Evolutionary conservation across 1,140 invertebrate species (phyloP).

Genomic region (Bombus confusus): DNA sequence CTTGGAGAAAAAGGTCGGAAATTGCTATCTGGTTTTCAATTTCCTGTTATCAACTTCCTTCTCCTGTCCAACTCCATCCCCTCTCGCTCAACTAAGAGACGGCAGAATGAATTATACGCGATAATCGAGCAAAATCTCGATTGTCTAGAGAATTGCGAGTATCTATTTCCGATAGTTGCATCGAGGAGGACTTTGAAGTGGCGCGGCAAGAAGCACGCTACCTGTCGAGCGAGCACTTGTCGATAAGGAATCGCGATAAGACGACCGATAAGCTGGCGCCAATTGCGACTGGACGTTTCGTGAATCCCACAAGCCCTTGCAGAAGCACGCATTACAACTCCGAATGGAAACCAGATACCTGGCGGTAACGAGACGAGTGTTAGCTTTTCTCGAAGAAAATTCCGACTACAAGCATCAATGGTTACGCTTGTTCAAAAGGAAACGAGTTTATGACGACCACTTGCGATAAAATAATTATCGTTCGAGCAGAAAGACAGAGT

Average conservation of each 20-base stretch:
- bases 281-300: constrained; percentile 58
- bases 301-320: constrained; percentile 6
- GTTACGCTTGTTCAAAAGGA: too few relatives aligned
- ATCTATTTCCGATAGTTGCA: constrained; percentile 48
- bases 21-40: constrained; percentile 53
- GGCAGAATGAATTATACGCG: constrained; percentile 18
- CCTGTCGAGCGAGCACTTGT: constrained; percentile 49
- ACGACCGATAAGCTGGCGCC: constrained; percentile 50
- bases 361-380: background rate
- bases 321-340: background rate
- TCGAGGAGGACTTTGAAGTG: constrained; percentile 51
- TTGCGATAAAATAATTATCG: too few relatives aligned
- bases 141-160: constrained; percentile 57
- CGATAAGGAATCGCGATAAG: constrained; percentile 63
- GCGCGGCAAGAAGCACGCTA: constrained; percentile 61
- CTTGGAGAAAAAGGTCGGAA: constrained; percentile 30
- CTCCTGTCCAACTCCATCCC: background rate
- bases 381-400: background rate
- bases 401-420: too few relatives aligned
- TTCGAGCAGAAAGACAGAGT: too few relatives aligned
- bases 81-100: background rate
- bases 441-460: too few relatives aligned
- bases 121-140: constrained; percentile 60
- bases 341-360: background rate
- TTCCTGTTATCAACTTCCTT: constrained; percentile 42